phyloP scores from a whole-genome alignment of 2,113 vertebrate species.

The Seriola quinqueradiata region DNA sequence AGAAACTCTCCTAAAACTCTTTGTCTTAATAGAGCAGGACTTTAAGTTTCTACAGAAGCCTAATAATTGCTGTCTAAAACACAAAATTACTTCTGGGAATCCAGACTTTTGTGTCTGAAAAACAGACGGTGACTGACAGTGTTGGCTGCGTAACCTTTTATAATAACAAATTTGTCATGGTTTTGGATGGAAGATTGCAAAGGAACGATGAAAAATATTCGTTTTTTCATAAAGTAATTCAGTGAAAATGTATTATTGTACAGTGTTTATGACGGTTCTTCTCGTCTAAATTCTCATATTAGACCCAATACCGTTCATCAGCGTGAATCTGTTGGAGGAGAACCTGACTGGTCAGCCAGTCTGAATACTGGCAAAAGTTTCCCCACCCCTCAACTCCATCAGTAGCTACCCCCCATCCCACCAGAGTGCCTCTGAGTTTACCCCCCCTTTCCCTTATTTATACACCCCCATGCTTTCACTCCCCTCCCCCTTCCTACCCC shows the following conservation, averaged over 20 bases:
- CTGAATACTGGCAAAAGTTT: slow-evolving; percentile 28
- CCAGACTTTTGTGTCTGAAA: background rate
- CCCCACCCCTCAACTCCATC: slow-evolving; percentile 19
- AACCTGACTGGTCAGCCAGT: background rate
- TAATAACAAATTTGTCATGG: too few relatives aligned
- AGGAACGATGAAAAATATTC: too few relatives aligned
- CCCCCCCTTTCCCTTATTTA: slow-evolving; percentile 79
- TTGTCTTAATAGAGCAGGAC: too few relatives aligned
- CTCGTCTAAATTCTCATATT: background rate
- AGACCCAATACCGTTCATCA: background rate
- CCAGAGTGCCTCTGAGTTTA: slow-evolving; percentile 42
- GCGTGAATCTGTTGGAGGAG: slow-evolving; percentile 2
- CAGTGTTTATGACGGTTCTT: background rate
- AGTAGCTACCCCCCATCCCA: slow-evolving; percentile 43
- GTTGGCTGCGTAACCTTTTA: too few relatives aligned
- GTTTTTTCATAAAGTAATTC: too few relatives aligned
- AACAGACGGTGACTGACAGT: too few relatives aligned
- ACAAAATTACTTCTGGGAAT: background rate
- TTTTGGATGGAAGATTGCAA: too few relatives aligned
- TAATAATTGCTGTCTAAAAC: too few relatives aligned
- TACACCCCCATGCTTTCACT: slow-evolving; percentile 75
- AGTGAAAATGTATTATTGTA: background rate
- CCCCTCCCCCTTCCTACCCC: slow-evolving; percentile 74
- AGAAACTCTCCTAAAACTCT: too few relatives aligned
- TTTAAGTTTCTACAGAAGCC: too few relatives aligned